Base-by-base conservation (phyloP, 53 echinoderm and acorn worm genomes). In the Mesocentrotus franciscanus region DNA sequence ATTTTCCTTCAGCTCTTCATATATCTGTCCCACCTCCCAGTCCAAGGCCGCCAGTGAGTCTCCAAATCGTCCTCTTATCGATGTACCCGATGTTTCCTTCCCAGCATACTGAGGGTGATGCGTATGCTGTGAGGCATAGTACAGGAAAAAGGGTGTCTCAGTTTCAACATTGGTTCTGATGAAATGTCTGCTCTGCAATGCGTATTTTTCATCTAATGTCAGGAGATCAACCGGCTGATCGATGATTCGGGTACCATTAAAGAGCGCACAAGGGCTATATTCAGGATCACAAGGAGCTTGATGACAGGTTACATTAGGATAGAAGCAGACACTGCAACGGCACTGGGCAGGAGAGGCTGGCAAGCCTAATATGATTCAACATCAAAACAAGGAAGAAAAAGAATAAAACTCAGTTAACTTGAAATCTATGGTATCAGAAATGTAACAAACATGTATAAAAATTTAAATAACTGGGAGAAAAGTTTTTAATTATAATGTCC, bases 61-160 rank as follows among this genome's bases (percentile, higher is more conserved):
- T 24, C 98, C 98, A 92, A 96, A 98, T 7, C 85, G 90, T 9
- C 98, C 97, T 60, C 98, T 96, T 9, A 71, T 26, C 4, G 97
- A 97, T 60, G 94, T 93, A 81, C 96, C 97, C 10, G 97, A 81
- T 61, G 97, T 97, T 57, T 83, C 56, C 87, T 97, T 96, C 34
- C 96, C 95, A 24, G 98, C 97, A 94, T 96, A 98, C 96, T 97
- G 97, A 29, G 96, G 97, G 59, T 95, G 95, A 91, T 97, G 98
- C 4, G 97, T 96, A 81, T 98, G 98, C 33, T 98, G 98, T 32
- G 96, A 98, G 11, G 98, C 96, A 32, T 95, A 97, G 68, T 98
- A 98, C 24, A 98, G 94, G 84, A 98, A 96, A 95, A 98, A 98
- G 17, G 98, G 98, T 60, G 26, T 90, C 17, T 83, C 74, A 56